Conservation (phyloP, 2,888 invertebrate species). For the Lydus trimaculatus region DNA sequence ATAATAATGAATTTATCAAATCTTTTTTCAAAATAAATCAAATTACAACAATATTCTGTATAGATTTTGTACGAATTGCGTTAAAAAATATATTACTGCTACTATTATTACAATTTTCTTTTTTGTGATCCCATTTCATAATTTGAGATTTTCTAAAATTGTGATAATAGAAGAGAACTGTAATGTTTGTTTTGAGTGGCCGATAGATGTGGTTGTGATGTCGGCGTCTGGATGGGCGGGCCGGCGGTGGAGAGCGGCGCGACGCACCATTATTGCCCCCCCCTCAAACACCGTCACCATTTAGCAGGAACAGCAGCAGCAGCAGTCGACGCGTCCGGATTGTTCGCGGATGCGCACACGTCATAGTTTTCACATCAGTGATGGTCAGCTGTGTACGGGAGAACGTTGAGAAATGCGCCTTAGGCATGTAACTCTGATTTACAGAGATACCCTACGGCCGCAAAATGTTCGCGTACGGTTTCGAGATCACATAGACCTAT, state of each 20-base stretch:
- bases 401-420: conserved; percentile 57
- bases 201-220: conserved; percentile 20
- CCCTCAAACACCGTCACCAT: conserved; percentile 7
- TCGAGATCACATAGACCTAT: conserved; percentile 68
- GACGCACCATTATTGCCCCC: conserved; percentile 29
- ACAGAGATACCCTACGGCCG: conserved; percentile 59
- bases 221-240: conserved; percentile 39
- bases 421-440: conserved; percentile 57
- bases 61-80: background rate
- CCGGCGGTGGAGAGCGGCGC: conserved; percentile 46
- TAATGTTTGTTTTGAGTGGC: background rate
- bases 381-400: conserved; percentile 57
- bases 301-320: conserved; percentile 32
- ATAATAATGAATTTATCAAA: background rate
- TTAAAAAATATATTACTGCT: background rate
- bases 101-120: background rate
- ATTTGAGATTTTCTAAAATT: too few relatives aligned
- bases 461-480: conserved; percentile 67
- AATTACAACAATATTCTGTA: background rate
- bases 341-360: conserved; percentile 51
- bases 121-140: too few relatives aligned
- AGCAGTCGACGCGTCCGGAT: conserved; percentile 50
- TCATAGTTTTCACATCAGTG: conserved; percentile 49
- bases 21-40: background rate
- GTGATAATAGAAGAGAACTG: too few relatives aligned